phyloP scores from a whole-genome alignment of 1,140 invertebrate genomes.

The honey bee (Apis mellifera) region DNA sequence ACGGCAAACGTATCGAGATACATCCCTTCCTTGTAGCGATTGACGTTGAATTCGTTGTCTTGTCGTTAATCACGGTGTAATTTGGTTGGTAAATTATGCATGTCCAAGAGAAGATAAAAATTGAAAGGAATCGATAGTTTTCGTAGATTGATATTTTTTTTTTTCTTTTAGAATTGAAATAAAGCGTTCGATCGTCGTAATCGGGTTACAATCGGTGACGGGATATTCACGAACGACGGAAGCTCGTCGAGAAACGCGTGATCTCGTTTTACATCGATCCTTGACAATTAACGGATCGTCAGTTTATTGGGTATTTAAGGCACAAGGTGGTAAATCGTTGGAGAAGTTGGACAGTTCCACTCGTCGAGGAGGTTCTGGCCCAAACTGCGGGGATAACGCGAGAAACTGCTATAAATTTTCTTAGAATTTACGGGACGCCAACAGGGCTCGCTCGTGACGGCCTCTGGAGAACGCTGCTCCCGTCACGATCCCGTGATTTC shows the following conservation, averaged over 20 bases:
- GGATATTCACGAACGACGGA: not conserved
- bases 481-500: not conserved
- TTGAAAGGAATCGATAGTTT: not conserved
- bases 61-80: too few species aligned
- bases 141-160: too few species aligned
- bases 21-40: too few species aligned
- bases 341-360: constrained; percentile 54
- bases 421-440: constrained; percentile 55
- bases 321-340: constrained; percentile 42
- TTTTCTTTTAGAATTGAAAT: too few species aligned
- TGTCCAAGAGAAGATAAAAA: too few species aligned
- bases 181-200: not conserved
- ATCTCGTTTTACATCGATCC: not conserved
- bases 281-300: constrained; percentile 17
- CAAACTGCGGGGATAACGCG: constrained; percentile 25
- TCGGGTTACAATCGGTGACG: not conserved
- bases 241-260: not conserved
- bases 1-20: not conserved
- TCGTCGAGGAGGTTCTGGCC: constrained; percentile 29
- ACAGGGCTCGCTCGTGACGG: constrained; percentile 6
- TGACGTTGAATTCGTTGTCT: too few species aligned
- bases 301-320: constrained; percentile 51
- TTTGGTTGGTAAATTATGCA: too few species aligned
- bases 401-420: constrained; percentile 54
- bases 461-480: constrained; percentile 19